Evolutionary conservation across 2,888 invertebrate genomes (phyloP), one percentile per base, ranked within the genome.

Genomic region (Tenthredo notha): DNA sequence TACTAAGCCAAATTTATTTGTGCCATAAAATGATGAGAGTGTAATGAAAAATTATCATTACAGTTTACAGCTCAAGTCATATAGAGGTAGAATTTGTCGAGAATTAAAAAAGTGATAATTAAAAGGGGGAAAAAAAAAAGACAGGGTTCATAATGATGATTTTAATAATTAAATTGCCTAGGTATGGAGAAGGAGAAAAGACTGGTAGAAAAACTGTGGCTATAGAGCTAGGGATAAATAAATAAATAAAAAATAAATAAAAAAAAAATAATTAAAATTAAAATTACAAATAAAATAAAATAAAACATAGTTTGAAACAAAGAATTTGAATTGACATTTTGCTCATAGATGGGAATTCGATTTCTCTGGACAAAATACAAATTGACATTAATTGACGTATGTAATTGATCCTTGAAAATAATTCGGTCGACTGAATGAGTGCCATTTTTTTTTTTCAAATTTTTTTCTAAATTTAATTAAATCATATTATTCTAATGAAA

Each of bases 121-220:
- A 72, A 75, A 86, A 72, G 58, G 67, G 85, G 85, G 74, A 10
- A 85, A 83, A 80, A 85, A 85, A 77, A 88, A 86, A 89, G 87
- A 90, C 90, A 90, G 90, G 90, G 89, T 90, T 90, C 86, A 90
- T 89, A 85, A 89, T 88, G 88, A 90, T 87, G 88, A 90, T 90
- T 91, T 90, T 89, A 89, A 89, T 90, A 88, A 89, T 88, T 88
- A 90, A 90, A 90, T 90, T 88, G 90, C 87, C 88, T 92, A 92
- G 89, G 87, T 90, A 91, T 85, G 90, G 91, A 92, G 91, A 92
- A 90, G 89, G 88, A 92, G 86, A 91, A 90, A 92, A 92, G 92
- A 92, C 92, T 92, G 92, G 90, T 92, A 92, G 91, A 90, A 82
- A 70, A 89, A 89, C 87, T 89, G 88, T 87, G 89, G 89, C 88